phyloP scores from a whole-genome alignment of 2,113 vertebrate genomes.

The Ciconia boyciana region DNA sequence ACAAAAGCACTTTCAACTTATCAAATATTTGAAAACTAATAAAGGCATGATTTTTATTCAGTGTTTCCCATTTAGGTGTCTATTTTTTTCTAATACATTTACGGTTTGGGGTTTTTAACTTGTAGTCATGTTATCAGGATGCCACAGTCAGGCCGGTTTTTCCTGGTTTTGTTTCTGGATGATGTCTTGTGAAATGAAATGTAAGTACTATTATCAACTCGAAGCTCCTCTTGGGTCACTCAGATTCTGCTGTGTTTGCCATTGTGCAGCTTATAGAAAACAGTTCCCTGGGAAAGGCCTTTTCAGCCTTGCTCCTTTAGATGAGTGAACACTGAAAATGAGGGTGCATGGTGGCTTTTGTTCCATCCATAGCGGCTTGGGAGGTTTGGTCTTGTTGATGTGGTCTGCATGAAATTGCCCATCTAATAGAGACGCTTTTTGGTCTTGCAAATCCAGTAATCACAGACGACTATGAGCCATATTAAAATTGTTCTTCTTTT shows the following conservation, averaged over 20 bases:
- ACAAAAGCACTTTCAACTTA: neutral
- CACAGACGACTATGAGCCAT: neutral
- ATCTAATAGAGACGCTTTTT: neutral
- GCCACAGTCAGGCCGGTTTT: neutral
- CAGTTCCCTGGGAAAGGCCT: neutral
- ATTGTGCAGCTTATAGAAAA: neutral
- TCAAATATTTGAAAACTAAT: neutral
- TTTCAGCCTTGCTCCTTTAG: neutral
- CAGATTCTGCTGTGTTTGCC: neutral
- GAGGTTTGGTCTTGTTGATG: rapidly evolving
- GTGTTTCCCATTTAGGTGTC: neutral
- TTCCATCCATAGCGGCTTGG: rapidly evolving
- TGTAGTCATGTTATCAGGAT: neutral
- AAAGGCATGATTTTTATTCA: neutral
- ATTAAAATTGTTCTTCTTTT: neutral
- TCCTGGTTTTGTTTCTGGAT: neutral
- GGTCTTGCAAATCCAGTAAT: neutral
- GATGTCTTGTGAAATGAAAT: neutral
- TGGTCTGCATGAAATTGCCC: neutral
- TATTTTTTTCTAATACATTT: neutral
- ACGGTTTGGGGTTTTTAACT: neutral
- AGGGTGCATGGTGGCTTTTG: neutral
- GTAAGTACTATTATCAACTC: neutral
- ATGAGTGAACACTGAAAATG: neutral
- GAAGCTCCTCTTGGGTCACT: neutral